These are phyloP conservation scores for Encarsia formosa DNA, from an alignment of 2,888 invertebrate species.

Conservation along the genomic window DNA sequence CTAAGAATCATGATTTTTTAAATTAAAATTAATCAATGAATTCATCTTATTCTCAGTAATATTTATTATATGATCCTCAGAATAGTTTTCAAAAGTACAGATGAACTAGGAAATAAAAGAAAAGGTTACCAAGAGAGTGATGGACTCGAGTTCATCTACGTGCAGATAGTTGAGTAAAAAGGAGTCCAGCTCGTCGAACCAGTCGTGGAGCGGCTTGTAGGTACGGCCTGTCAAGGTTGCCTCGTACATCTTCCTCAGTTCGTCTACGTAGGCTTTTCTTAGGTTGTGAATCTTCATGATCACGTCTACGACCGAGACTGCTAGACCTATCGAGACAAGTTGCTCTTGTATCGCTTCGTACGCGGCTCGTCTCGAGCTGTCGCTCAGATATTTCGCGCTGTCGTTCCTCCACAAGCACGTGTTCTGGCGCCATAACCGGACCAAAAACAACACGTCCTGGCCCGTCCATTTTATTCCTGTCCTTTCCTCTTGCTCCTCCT, in stretches of 20 bases:
- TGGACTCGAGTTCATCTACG: constrained; percentile 32
- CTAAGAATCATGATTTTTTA: too few relatives aligned
- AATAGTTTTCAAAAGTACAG: too few relatives aligned
- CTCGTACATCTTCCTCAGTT: constrained; percentile 29
- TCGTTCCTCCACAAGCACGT: constrained; percentile 38
- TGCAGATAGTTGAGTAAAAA: constrained; percentile 36
- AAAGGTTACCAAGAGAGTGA: too few relatives aligned
- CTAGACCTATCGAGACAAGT: constrained; percentile 11
- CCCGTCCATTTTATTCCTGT: constrained; percentile 31
- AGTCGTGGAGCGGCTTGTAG: constrained; percentile 27
- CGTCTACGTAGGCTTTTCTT: constrained; percentile 32
- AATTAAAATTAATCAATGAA: too few relatives aligned
- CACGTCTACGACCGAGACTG: constrained; percentile 31
- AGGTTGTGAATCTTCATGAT: constrained; percentile 37
- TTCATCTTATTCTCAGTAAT: too few relatives aligned
- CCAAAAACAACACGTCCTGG: constrained; percentile 31
- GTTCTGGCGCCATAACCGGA: constrained; percentile 31
- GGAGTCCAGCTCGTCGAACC: constrained; percentile 35
- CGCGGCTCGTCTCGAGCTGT: constrained; percentile 30
- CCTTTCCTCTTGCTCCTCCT: neutral
- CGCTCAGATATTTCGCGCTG: constrained; percentile 30
- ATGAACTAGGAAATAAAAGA: too few relatives aligned
- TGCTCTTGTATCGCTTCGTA: constrained; percentile 33
- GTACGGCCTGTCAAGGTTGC: constrained; percentile 22
- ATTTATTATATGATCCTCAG: too few relatives aligned